These are phyloP conservation scores for Peromyscus attwateri DNA, from an alignment of 2,797 vertebrate genomes.

Conservation along the genomic window DNA sequence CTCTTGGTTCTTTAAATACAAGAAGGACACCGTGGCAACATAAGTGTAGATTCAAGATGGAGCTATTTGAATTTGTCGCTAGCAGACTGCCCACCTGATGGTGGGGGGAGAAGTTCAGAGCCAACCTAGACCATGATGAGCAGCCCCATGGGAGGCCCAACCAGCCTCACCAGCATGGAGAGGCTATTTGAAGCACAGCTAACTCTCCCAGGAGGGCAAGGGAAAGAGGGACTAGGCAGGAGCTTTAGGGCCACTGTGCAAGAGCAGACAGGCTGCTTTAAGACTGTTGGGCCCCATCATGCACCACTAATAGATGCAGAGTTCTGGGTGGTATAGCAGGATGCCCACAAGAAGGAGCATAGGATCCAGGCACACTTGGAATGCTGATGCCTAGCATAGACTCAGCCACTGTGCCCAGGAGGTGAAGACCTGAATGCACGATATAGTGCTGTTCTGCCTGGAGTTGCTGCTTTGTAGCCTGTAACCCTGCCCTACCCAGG, in stretches of 20 bases:
- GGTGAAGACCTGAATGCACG: accelerated
- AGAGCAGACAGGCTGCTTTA: neutral
- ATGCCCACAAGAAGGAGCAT: neutral
- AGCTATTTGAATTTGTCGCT: neutral
- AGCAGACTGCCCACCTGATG: neutral
- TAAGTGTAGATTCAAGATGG: neutral
- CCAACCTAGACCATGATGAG: neutral
- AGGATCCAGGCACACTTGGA: accelerated
- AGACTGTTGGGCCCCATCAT: neutral
- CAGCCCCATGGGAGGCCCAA: neutral
- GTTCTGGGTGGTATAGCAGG: neutral
- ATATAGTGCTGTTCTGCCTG: neutral
- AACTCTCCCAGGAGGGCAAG: too few relatives aligned
- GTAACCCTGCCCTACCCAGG: neutral
- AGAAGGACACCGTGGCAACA: neutral
- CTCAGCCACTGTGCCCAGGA: accelerated
- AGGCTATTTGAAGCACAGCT: neutral
- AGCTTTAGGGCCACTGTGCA: neutral
- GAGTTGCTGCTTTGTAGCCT: neutral
- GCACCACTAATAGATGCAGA: neutral
- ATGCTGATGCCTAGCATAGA: neutral
- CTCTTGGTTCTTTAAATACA: neutral
- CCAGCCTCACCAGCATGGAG: neutral
- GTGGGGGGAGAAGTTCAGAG: neutral
- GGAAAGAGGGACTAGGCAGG: too few relatives aligned